Conservation (phyloP, 2,888 invertebrate species). For the Lepidochitona cinerea region DNA sequence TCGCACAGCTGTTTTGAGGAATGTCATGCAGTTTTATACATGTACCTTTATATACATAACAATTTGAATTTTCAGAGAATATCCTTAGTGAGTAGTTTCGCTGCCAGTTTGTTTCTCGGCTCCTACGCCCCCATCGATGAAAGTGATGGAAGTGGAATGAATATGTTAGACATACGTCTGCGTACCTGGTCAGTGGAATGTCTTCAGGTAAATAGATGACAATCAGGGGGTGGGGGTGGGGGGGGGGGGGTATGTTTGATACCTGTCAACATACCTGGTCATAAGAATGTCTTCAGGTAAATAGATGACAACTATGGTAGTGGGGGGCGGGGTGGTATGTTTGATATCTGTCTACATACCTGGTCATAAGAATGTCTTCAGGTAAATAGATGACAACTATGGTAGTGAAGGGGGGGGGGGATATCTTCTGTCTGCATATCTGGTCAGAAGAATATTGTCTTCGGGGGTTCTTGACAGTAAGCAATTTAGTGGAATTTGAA, state of each 20-base stretch:
- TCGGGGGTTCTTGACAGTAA: too few relatives aligned
- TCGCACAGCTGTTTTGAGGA: too few relatives aligned
- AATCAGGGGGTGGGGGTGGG: too few relatives aligned
- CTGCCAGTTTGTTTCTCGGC: slow-evolving; percentile 89
- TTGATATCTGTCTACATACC: not conserved
- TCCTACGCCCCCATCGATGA: slow-evolving; percentile 91
- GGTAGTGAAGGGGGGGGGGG: too few relatives aligned
- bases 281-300: not conserved
- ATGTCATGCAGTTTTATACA: too few relatives aligned
- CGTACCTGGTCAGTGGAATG: slow-evolving; percentile 84
- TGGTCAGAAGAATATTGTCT: not conserved
- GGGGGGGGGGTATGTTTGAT: too few relatives aligned
- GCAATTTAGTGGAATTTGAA: too few relatives aligned
- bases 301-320: too few relatives aligned
- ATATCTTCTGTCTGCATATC: not conserved
- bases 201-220: slow-evolving; percentile 82
- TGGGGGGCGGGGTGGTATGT: too few relatives aligned
- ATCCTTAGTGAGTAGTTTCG: slow-evolving; percentile 93
- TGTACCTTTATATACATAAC: too few relatives aligned
- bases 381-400: too few relatives aligned
- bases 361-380: not conserved
- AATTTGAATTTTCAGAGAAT: slow-evolving; percentile 84
- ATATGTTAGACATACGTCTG: slow-evolving; percentile 85
- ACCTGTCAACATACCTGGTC: not conserved
- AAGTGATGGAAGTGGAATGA: slow-evolving; percentile 97